These are phyloP conservation scores for Varecia variegata DNA, from an alignment of 2,797 vertebrate genomes.

Conservation along the genomic window DNA sequence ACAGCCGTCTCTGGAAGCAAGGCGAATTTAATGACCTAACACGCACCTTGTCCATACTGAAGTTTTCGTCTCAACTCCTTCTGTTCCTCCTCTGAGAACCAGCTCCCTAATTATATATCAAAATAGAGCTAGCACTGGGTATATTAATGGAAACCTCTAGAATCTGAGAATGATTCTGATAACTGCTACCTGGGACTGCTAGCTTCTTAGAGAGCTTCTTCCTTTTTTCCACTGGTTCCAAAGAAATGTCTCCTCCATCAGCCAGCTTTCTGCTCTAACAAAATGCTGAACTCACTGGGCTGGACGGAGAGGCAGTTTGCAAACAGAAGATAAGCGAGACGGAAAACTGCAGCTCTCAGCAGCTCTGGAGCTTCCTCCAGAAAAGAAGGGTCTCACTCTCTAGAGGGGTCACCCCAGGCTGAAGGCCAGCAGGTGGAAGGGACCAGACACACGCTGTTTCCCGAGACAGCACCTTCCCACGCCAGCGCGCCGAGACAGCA, in stretches of 20 bases:
- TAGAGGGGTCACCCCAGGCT: not conserved
- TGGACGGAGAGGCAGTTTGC: not conserved
- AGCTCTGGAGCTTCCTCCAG: not conserved
- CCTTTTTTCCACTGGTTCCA: not conserved
- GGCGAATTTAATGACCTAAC: not conserved
- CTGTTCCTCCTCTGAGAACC: not conserved
- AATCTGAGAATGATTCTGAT: not conserved
- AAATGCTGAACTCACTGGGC: not conserved
- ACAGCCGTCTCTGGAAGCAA: not conserved
- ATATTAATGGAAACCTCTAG: not conserved
- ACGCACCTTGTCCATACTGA: not conserved
- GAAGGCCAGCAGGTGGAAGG: not conserved
- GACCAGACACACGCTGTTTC: fast-evolving
- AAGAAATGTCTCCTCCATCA: not conserved
- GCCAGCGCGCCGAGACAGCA: fast-evolving
- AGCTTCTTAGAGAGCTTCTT: not conserved
- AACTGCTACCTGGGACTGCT: not conserved
- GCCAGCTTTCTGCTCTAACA: not conserved
- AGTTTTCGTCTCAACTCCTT: not conserved
- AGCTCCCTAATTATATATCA: not conserved
- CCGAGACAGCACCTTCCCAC: not conserved
- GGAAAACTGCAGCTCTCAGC: not conserved
- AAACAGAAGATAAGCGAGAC: not conserved
- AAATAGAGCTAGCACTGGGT: not conserved
- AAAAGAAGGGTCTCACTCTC: not conserved